Evolutionary conservation across 2,113 vertebrate genomes (phyloP).

Genomic region (Colistium nudipinnis): DNA sequence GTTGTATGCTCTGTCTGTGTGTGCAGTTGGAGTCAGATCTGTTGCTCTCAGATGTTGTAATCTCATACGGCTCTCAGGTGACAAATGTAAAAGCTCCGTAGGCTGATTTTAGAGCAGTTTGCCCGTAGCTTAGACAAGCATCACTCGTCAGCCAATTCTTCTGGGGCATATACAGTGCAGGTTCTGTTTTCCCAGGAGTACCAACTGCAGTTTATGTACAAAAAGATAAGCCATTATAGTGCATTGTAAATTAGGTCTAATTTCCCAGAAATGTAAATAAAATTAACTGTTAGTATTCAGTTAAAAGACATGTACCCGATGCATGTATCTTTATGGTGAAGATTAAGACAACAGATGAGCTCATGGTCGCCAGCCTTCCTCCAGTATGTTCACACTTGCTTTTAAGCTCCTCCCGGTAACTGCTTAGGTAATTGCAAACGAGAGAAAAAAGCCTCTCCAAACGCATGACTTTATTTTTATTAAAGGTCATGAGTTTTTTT

Average conservation of each 20-base stretch:
- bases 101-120: slow-evolving; percentile 48
- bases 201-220: neutral
- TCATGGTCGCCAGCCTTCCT: slow-evolving; percentile 12
- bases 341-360: slow-evolving; percentile 16
- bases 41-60: slow-evolving; percentile 62
- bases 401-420: neutral
- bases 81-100: slow-evolving; percentile 37
- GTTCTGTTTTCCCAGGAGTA: slow-evolving; percentile 13
- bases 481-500: neutral
- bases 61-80: slow-evolving; percentile 65
- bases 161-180: slow-evolving; percentile 44
- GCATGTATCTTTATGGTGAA: neutral
- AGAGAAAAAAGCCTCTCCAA: slow-evolving; percentile 1
- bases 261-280: too few species aligned
- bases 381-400: neutral
- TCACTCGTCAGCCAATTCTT: slow-evolving; percentile 43
- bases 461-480: slow-evolving; percentile 15
- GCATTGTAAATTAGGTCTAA: too few species aligned
- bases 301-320: neutral
- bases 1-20: slow-evolving; percentile 53
- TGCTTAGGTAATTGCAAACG: slow-evolving; percentile 9
- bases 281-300: too few species aligned
- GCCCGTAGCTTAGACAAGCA: slow-evolving; percentile 21
- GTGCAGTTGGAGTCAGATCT: slow-evolving; percentile 63
- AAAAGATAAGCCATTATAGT: neutral